Conservation (phyloP, 2,797 vertebrate species). For the Coracias cyanogaster region DNA sequence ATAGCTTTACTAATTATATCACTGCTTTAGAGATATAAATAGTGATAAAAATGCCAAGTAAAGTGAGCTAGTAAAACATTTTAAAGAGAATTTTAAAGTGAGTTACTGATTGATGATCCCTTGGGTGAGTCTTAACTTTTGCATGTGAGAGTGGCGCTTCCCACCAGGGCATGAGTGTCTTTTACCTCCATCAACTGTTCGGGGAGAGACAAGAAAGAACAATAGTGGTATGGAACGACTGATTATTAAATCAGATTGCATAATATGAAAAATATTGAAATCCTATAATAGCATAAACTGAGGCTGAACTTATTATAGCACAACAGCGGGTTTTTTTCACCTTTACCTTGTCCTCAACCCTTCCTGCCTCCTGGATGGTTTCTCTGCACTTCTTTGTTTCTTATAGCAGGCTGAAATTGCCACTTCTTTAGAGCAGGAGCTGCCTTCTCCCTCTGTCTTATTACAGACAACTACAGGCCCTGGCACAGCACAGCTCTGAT, state of each 20-base stretch:
- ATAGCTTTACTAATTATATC: slow-evolving; percentile 81
- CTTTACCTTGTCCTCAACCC: neutral
- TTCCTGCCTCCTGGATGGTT: neutral
- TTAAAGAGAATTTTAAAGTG: slow-evolving; percentile 78
- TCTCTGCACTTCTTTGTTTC: slow-evolving; percentile 1
- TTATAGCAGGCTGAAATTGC: neutral
- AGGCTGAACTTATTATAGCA: neutral
- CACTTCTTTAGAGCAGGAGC: neutral
- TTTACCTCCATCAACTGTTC: neutral
- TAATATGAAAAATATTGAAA: slow-evolving; percentile 47
- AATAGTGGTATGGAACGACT: neutral
- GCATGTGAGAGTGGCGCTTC: slow-evolving; percentile 26
- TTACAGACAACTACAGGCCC: neutral
- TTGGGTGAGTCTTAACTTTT: slow-evolving; percentile 59
- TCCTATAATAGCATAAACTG: neutral
- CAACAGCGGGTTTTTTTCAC: neutral
- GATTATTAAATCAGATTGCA: slow-evolving; percentile 35
- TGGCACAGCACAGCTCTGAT: neutral
- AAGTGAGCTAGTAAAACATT: slow-evolving; percentile 78
- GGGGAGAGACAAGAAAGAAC: neutral
- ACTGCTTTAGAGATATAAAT: slow-evolving; percentile 77
- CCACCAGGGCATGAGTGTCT: neutral
- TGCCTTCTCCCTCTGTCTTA: neutral
- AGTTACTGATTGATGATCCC: slow-evolving; percentile 71
- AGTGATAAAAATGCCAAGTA: slow-evolving; percentile 79